Evolutionary conservation across 2,888 invertebrate genomes (phyloP), one percentile per base, ranked within the genome.

Genomic region (Tridacna crocea): DNA sequence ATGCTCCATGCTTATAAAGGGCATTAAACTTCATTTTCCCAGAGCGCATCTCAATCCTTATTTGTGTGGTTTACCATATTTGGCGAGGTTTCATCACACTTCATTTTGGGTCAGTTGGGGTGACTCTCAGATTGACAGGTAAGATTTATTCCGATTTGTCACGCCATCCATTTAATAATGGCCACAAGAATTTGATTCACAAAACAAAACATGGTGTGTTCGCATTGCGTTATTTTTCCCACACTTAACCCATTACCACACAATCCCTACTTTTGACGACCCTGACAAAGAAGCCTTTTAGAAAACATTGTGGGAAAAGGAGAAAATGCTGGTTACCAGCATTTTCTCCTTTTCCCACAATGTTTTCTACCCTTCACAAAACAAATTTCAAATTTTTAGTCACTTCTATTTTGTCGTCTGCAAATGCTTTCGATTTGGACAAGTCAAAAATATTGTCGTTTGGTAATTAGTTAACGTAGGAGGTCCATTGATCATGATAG

Each of bases 181-280:
- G 19, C 12, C 51, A 24, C 70, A 70, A 51, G 70, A 70, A 70
- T 70, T 70, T 70, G 17, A 70, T 70, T 70, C 70, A 70, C 22
- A 51, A 70, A 70, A 70, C 22, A 51, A 70, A 70, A 70, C 46
- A n/a, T 27, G 36, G n/a, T 66, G 66, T 66, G 27, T 66, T 36
- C 13, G 66, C 4, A 17, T 2, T 46, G 12, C n/a, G 55, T 66
- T 10, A 63, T 26, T 66, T 65, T 66, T 66, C 66, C 66, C 66
- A 66, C 66, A 66, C 66, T 65, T 65, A 36, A 36, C 46, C 1
- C 10, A n/a, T n/a, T n/a, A n/a, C n/a, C n/a, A n/a, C n/a, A n/a
- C n/a, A n/a, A n/a, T n/a, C n/a, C n/a, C n/a, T n/a, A n/a, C n/a
- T n/a, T n/a, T n/a, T n/a, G n/a, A n/a, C n/a, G n/a, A n/a, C n/a